phyloP scores from a whole-genome alignment of 2,888 invertebrate species.

The Pasiphila rectangulata region DNA sequence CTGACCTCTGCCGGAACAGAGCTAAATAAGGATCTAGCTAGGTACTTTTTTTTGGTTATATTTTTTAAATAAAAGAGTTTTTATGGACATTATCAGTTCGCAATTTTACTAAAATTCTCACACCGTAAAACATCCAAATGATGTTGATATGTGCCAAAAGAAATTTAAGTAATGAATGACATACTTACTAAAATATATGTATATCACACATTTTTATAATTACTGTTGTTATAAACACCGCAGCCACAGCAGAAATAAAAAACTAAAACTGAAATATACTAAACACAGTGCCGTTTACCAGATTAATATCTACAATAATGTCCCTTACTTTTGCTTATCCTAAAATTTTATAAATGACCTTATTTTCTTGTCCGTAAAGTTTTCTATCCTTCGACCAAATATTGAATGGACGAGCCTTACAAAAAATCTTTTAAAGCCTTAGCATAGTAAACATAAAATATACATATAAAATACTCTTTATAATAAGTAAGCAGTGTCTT shows the following conservation, averaged over 20 bases:
- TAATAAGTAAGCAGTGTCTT: constrained; percentile 11
- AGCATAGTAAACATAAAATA: background rate
- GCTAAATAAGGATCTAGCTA: constrained; percentile 46
- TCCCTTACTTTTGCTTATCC: constrained; percentile 12
- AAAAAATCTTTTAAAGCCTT: constrained; percentile 7
- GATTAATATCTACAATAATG: constrained; percentile 9
- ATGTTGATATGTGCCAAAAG: too few species aligned
- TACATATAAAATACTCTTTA: background rate
- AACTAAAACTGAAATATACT: constrained; percentile 6
- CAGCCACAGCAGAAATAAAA: background rate
- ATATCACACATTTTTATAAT: constrained; percentile 18
- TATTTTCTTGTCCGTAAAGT: constrained; percentile 8
- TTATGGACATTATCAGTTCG: too few species aligned
- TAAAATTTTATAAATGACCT: background rate
- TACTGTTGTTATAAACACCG: background rate
- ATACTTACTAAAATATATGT: background rate
- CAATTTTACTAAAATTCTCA: too few species aligned
- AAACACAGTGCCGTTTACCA: constrained; percentile 30
- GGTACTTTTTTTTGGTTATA: constrained; percentile 43
- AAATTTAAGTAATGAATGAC: background rate
- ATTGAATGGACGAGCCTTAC: constrained; percentile 15
- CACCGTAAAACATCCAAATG: too few species aligned
- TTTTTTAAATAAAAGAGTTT: constrained; percentile 34
- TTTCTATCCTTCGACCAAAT: constrained; percentile 24
- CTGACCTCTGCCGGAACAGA: constrained; percentile 55